phyloP scores from a whole-genome alignment of 1,140 invertebrate species.

The Ylistrum balloti region DNA sequence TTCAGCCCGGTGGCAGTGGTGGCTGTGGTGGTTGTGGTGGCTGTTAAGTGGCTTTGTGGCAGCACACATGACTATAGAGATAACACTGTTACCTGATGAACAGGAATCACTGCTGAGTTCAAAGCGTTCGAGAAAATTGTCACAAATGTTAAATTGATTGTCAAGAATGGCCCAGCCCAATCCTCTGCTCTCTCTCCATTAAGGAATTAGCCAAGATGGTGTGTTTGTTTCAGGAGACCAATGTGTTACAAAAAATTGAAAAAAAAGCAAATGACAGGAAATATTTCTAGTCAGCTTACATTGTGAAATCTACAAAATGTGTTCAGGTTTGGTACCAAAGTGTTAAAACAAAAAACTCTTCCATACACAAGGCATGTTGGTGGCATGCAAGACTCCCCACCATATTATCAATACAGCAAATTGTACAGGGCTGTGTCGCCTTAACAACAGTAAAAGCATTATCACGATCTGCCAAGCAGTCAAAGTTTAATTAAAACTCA shows the following conservation, averaged over 20 bases:
- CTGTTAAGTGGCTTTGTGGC: constrained; percentile 26
- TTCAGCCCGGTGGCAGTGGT: constrained; percentile 11
- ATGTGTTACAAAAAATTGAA: background rate
- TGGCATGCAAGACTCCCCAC: background rate
- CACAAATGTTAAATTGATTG: constrained; percentile 29
- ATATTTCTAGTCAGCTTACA: background rate
- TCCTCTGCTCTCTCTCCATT: background rate
- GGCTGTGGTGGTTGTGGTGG: background rate
- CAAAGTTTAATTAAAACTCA: constrained; percentile 10
- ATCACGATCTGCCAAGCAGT: constrained; percentile 12
- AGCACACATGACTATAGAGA: background rate
- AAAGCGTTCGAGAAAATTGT: background rate
- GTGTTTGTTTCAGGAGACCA: background rate
- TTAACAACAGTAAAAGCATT: background rate
- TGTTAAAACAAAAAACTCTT: background rate
- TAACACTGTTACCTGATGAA: background rate
- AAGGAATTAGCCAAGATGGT: background rate
- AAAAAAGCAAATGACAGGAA: background rate
- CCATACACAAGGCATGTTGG: background rate
- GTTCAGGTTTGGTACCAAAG: background rate
- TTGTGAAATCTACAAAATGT: background rate
- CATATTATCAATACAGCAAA: background rate
- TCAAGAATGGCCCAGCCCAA: background rate
- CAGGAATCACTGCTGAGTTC: constrained; percentile 1
- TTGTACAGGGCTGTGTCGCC: background rate